These are phyloP conservation scores for Vanessa atalanta DNA, from an alignment of 1,140 invertebrate genomes.

Conservation along the genomic window DNA sequence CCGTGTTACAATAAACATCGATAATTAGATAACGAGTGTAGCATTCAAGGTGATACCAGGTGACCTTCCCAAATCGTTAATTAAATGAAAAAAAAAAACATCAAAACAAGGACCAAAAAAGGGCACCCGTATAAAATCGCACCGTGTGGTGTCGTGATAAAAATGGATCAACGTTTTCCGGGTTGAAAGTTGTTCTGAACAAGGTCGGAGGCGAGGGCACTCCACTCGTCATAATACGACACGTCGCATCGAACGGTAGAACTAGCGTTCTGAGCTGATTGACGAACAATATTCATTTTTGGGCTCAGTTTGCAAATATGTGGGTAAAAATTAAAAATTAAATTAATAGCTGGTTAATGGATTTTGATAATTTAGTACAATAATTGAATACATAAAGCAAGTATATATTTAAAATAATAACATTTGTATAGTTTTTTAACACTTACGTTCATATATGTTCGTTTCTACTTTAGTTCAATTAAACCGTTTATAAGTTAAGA, in stretches of 20 bases:
- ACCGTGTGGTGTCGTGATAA: constrained; percentile 46
- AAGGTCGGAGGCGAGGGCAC: constrained; percentile 62
- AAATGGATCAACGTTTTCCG: constrained; percentile 58
- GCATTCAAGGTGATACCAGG: background rate
- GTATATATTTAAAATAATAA: too few relatives aligned
- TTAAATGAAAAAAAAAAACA: constrained; percentile 3
- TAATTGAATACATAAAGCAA: too few relatives aligned
- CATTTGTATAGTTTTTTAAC: too few relatives aligned
- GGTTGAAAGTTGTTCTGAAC: constrained; percentile 68
- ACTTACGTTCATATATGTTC: too few relatives aligned
- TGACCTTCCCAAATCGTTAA: constrained; percentile 9
- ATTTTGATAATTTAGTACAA: background rate
- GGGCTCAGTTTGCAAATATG: too few relatives aligned
- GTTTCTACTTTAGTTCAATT: too few relatives aligned
- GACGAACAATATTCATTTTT: too few relatives aligned
- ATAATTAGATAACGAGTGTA: constrained; percentile 1
- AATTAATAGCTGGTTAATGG: background rate
- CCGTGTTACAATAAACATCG: background rate
- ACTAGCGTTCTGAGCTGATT: background rate
- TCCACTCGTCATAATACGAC: constrained; percentile 41
- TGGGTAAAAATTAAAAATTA: background rate
- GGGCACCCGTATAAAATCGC: constrained; percentile 44
- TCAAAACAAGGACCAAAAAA: constrained; percentile 47
- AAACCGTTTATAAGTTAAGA: too few relatives aligned
- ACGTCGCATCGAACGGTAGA: constrained; percentile 25